phyloP scores from a whole-genome alignment of 2,113 vertebrate genomes.

The Megatriorchis doriae region DNA sequence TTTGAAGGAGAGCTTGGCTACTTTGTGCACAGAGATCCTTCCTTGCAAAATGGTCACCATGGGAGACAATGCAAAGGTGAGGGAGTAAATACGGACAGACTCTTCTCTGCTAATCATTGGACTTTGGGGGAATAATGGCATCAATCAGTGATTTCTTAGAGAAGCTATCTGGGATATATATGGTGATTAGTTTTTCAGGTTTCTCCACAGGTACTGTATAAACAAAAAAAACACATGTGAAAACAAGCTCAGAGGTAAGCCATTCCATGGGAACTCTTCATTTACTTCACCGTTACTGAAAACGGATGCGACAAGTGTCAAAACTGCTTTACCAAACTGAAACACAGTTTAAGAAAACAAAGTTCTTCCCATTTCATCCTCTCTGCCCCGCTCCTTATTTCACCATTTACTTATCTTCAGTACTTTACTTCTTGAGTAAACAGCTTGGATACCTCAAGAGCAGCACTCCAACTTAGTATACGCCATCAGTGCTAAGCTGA shows the following conservation, averaged over 20 bases:
- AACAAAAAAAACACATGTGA: neutral
- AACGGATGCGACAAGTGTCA: neutral
- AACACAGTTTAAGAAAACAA: neutral
- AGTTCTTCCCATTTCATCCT: neutral
- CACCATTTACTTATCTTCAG: neutral
- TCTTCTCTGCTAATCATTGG: neutral
- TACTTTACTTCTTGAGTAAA: neutral
- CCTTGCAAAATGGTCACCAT: neutral
- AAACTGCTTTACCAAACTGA: neutral
- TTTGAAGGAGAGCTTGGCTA: neutral
- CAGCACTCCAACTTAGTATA: neutral
- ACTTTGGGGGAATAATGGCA: neutral
- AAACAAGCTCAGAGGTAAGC: neutral
- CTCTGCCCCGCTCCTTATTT: neutral
- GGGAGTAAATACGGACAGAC: neutral
- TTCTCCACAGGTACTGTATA: neutral
- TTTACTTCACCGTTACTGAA: neutral
- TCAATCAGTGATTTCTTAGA: neutral
- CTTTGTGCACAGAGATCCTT: neutral
- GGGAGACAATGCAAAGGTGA: neutral
- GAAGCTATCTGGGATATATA: neutral
- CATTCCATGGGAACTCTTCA: neutral
- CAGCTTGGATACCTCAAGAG: neutral
- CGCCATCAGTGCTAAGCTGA: neutral
- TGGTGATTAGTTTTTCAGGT: neutral